phyloP scores from a whole-genome alignment of 2,888 invertebrate species.

The Eupithecia centaureata region DNA sequence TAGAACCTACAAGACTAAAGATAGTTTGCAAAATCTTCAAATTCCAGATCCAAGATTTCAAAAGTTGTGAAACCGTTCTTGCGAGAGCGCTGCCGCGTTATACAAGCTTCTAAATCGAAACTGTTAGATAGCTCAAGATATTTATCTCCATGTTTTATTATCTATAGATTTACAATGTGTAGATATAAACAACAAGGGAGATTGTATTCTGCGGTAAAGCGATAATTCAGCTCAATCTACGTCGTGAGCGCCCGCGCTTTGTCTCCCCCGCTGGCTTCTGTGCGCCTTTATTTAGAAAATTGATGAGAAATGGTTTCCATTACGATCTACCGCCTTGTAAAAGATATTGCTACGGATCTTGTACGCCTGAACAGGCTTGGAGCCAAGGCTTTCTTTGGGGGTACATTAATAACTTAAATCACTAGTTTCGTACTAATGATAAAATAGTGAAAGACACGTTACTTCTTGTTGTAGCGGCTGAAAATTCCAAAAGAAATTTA shows the following conservation, averaged over 20 bases:
- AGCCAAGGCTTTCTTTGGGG: conserved; percentile 6
- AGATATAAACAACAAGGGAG: conserved; percentile 52
- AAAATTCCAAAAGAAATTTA: too few species aligned
- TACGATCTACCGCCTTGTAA: conserved; percentile 76
- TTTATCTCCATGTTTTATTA: conserved; percentile 14
- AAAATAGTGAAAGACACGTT: too few species aligned
- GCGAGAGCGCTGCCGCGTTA: not conserved
- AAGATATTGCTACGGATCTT: conserved; percentile 62
- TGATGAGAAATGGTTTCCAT: conserved; percentile 84
- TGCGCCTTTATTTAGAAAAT: conserved; percentile 84
- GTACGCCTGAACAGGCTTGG: conserved; percentile 17
- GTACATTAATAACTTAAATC: not conserved
- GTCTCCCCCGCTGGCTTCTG: conserved; percentile 82
- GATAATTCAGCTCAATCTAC: conserved; percentile 84
- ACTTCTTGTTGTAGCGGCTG: too few species aligned
- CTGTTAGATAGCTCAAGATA: conserved; percentile 26
- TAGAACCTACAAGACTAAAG: too few species aligned
- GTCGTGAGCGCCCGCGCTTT: conserved; percentile 82
- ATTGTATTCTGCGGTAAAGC: conserved; percentile 84
- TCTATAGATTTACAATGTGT: conserved; percentile 24
- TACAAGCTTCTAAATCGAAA: not conserved
- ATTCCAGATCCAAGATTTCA: not conserved
- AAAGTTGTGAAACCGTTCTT: not conserved
- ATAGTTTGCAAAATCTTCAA: not conserved
- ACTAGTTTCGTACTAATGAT: too few species aligned